These are phyloP conservation scores for Hydrozoanthus gracilis DNA, from an alignment of 92 coral and sea anemone species.

Conservation along the genomic window DNA sequence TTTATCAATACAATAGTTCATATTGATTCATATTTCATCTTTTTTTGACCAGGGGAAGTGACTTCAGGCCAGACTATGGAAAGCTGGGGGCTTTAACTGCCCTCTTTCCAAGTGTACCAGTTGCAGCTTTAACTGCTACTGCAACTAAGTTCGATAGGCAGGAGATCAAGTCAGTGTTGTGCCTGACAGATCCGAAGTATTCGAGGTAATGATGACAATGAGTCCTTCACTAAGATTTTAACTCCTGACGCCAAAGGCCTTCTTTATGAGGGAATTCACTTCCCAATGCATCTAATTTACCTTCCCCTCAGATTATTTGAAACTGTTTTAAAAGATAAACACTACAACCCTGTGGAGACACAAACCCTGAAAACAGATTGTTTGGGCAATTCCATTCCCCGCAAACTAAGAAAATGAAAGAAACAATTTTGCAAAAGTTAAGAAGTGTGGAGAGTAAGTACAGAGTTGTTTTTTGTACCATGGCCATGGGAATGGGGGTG, in stretches of 20 bases:
- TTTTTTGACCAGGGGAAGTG: constrained; percentile 15
- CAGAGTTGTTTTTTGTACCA: constrained; percentile 71
- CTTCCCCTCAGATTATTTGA: constrained; percentile 43
- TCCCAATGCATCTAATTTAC: constrained; percentile 16
- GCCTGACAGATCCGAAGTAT: constrained; percentile 11
- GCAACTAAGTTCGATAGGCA: constrained; percentile 16
- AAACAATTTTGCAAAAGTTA: constrained; percentile 12
- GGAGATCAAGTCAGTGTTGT: not conserved
- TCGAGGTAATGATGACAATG: constrained; percentile 56
- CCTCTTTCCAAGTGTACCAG: not conserved
- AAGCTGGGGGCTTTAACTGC: constrained; percentile 14
- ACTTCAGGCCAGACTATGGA: constrained; percentile 24
- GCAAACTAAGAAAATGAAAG: constrained; percentile 7
- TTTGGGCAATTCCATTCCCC: constrained; percentile 47
- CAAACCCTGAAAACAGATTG: constrained; percentile 45
- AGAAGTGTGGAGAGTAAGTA: not conserved
- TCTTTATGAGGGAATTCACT: constrained; percentile 11
- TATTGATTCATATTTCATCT: no score
- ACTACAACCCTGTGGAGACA: constrained; percentile 43
- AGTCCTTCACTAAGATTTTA: constrained; percentile 47
- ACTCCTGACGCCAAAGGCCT: constrained; percentile 43
- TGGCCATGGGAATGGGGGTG: constrained; percentile 77
- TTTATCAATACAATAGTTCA: no score
- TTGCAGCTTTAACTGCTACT: constrained; percentile 23
- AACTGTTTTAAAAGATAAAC: constrained; percentile 38